Evolutionary conservation across 2,888 invertebrate genomes (phyloP).

Genomic region (Ophonus ardosiacus): DNA sequence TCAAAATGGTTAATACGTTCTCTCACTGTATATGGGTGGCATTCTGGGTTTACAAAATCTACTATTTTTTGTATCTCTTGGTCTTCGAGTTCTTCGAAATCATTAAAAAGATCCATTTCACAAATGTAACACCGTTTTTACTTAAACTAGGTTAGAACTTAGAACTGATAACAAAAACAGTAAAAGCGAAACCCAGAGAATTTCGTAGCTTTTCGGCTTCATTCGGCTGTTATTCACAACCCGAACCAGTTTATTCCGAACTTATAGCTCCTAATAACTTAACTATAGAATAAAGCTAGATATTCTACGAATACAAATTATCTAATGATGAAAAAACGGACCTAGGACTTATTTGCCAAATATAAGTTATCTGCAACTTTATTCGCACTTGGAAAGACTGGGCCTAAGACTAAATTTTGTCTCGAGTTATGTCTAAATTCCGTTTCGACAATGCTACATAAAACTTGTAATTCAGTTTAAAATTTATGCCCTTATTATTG

Average conservation of each 20-base stretch:
- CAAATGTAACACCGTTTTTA: neutral
- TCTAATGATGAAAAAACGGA: too few species aligned
- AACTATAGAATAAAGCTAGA: neutral
- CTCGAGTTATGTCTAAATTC: too few species aligned
- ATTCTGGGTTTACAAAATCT: neutral
- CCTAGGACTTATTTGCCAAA: too few species aligned
- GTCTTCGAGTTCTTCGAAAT: neutral
- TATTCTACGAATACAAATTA: too few species aligned
- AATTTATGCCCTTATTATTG: too few species aligned
- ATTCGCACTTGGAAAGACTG: too few species aligned
- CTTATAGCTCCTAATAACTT: too few species aligned
- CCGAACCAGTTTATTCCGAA: conserved; percentile 7
- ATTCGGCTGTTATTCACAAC: neutral
- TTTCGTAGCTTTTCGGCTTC: neutral
- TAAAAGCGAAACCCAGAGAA: neutral
- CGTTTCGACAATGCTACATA: too few species aligned
- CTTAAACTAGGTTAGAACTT: conserved; percentile 2
- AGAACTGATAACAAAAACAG: neutral
- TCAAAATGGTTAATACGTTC: neutral
- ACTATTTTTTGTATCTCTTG: neutral
- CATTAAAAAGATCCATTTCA: too few species aligned
- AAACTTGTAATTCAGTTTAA: too few species aligned
- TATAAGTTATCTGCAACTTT: too few species aligned
- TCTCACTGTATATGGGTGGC: neutral
- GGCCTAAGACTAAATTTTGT: too few species aligned